A percentile compares a stretch with the other conserved stretches of the same genome.
Evolutionary conservation across 2,113 vertebrate species (phyloP).

Genomic region (Odocoileus hemionus): DNA sequence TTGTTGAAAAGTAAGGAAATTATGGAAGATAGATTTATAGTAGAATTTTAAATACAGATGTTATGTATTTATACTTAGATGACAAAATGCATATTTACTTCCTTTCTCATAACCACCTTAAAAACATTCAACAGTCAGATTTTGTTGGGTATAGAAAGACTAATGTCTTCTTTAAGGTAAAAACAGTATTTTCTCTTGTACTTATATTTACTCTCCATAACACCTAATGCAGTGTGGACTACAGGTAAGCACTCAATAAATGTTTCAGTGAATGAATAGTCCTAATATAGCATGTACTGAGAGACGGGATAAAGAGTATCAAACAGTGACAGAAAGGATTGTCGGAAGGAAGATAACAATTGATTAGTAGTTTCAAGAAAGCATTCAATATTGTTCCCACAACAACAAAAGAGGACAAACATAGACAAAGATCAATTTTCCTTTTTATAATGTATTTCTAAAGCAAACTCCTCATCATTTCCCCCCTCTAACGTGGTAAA

Average conservation of each 20-base stretch:
- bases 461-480: slow-evolving; percentile 41
- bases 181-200: not conserved
- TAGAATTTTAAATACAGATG: not conserved
- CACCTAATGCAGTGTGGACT: not conserved
- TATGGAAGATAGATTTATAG: not conserved
- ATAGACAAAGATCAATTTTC: slow-evolving; percentile 67
- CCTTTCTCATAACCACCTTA: not conserved
- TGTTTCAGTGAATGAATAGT: slow-evolving; percentile 40
- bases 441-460: slow-evolving; percentile 41
- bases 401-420: slow-evolving; percentile 59
- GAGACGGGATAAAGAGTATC: slow-evolving; percentile 51
- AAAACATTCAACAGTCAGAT: not conserved
- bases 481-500: not conserved
- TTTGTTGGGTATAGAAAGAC: not conserved
- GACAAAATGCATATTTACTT: not conserved
- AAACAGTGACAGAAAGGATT: slow-evolving; percentile 60
- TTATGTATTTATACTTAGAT: not conserved
- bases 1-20: not conserved
- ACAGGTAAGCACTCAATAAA: slow-evolving; percentile 59
- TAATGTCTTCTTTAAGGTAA: not conserved
- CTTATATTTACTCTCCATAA: slow-evolving; percentile 7
- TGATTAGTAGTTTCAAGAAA: slow-evolving; percentile 63
- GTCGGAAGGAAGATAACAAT: slow-evolving; percentile 57
- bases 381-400: slow-evolving; percentile 43
- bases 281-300: slow-evolving; percentile 26